Conservation (phyloP, 2,888 invertebrate genomes). For the Drosophila kuntzei region DNA sequence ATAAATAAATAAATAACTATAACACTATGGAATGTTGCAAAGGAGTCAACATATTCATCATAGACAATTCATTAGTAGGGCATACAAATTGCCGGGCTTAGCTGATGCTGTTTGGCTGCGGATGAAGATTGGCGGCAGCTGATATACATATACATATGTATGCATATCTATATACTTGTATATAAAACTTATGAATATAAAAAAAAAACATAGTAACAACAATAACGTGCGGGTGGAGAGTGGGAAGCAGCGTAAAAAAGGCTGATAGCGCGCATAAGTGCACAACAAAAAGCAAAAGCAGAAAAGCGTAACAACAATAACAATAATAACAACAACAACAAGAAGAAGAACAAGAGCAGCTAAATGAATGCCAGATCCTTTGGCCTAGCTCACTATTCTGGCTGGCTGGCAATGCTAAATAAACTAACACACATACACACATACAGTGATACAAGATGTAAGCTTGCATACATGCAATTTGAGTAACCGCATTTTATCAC, state of each 20-base stretch:
- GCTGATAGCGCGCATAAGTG: slow-evolving; percentile 79
- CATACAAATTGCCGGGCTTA: slow-evolving; percentile 52
- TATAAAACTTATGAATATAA: slow-evolving; percentile 7
- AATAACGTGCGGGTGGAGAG: slow-evolving; percentile 44
- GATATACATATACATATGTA: slow-evolving; percentile 36
- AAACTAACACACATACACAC: slow-evolving; percentile 57
- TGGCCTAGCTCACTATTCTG: slow-evolving; percentile 60
- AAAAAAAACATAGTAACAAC: slow-evolving; percentile 47
- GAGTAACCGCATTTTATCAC: slow-evolving; percentile 84
- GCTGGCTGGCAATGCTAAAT: slow-evolving; percentile 66
- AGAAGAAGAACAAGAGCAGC: slow-evolving; percentile 46
- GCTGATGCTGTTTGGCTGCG: slow-evolving; percentile 43
- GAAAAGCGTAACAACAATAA: slow-evolving; percentile 35
- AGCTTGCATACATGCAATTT: slow-evolving; percentile 81
- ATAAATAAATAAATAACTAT: no score
- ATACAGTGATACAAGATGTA: slow-evolving; percentile 62
- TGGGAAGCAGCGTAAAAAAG: slow-evolving; percentile 52
- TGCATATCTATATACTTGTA: slow-evolving; percentile 18
- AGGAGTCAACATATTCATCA: not conserved
- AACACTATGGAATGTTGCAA: no score
- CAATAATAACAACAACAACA: slow-evolving; percentile 29
- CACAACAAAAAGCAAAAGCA: slow-evolving; percentile 56
- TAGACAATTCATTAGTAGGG: slow-evolving; percentile 31
- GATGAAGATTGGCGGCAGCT: slow-evolving; percentile 65
- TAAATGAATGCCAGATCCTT: slow-evolving; percentile 63